Evolutionary conservation across 2,113 vertebrate species (phyloP).

Genomic region (Cacatua alba): DNA sequence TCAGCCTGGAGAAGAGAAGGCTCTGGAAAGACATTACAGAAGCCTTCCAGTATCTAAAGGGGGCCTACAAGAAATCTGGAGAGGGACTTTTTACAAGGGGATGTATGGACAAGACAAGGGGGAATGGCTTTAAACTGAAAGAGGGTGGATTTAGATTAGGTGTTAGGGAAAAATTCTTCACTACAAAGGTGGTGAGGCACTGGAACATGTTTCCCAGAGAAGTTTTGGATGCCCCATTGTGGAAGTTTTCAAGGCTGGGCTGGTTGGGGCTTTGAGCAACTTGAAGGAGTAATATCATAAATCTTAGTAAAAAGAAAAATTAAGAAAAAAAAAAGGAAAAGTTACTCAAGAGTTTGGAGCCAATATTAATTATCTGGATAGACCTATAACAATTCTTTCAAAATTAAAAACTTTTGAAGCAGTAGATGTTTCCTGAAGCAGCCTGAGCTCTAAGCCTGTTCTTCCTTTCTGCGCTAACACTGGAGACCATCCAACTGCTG

Average conservation of each 20-base stretch:
- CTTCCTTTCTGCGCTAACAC: fast-evolving
- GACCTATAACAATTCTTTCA: background rate
- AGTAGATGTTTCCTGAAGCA: background rate
- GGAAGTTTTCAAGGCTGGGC: background rate
- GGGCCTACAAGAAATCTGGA: background rate
- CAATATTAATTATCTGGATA: background rate
- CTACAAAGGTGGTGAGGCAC: background rate
- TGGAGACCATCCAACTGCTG: background rate
- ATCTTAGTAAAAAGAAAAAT: background rate
- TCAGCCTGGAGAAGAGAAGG: background rate
- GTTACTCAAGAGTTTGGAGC: background rate
- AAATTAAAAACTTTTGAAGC: background rate
- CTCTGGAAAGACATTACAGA: background rate
- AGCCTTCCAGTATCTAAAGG: background rate
- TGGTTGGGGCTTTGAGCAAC: background rate
- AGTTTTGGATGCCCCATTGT: background rate
- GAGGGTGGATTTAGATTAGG: background rate
- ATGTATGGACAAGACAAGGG: background rate
- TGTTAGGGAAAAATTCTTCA: background rate
- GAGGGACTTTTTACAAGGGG: background rate
- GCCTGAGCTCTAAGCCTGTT: background rate
- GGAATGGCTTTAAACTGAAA: background rate
- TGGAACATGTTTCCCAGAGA: background rate
- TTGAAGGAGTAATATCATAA: background rate
- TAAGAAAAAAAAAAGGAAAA: background rate